A percentile compares a stretch with the other conserved stretches of the same genome.
Conservation (phyloP, 1,140 invertebrate species). For the Diprion similis region DNA sequence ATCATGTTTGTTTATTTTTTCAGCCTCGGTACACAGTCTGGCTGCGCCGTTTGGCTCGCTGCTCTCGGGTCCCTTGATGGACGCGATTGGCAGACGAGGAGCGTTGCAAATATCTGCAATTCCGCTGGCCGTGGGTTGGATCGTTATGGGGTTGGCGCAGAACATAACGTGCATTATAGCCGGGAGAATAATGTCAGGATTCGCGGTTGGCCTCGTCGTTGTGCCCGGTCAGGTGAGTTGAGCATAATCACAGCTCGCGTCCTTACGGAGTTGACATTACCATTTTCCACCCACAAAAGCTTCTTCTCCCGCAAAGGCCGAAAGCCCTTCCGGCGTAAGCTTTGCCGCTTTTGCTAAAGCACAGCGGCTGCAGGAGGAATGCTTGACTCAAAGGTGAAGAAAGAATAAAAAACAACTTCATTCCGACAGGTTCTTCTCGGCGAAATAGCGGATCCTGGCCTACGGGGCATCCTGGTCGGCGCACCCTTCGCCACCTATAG, state of each 20-base stretch:
- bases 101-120: constrained; percentile 66
- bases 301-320: too few species aligned
- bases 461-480: constrained; percentile 71
- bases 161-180: constrained; percentile 66
- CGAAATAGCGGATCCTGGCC: constrained; percentile 73
- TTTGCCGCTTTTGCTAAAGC: too few species aligned
- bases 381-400: constrained; percentile 5
- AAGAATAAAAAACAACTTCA: constrained; percentile 18
- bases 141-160: constrained; percentile 66
- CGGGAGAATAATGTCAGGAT: constrained; percentile 72
- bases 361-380: background rate
- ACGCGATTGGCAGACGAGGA: constrained; percentile 66
- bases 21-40: constrained; percentile 73
- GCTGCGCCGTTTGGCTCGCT: constrained; percentile 72
- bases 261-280: background rate
- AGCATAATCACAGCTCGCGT: background rate
- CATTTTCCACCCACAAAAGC: too few species aligned
- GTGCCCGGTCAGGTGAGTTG: constrained; percentile 69
- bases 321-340: too few species aligned
- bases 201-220: constrained; percentile 73
- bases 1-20: constrained; percentile 31
- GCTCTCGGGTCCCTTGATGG: constrained; percentile 69
- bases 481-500: constrained; percentile 74
- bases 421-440: constrained; percentile 69
- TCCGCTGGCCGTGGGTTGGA: constrained; percentile 70